A percentile compares a stretch with the other conserved stretches of the same genome.
Evolutionary conservation across 2,888 invertebrate genomes (phyloP).

Genomic region (Tachina lurida): DNA sequence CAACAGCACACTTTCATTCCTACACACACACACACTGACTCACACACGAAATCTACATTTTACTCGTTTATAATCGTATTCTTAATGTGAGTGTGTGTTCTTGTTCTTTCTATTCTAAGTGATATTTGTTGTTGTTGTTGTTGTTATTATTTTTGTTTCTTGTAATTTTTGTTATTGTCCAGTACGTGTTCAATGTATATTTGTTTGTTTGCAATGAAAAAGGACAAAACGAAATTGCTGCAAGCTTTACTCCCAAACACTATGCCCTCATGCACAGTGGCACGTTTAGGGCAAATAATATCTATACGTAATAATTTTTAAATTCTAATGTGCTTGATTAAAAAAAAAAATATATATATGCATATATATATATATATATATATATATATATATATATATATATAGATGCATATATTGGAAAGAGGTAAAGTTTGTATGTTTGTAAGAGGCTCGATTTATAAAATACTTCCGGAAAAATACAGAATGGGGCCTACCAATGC

Average conservation of each 20-base stretch:
- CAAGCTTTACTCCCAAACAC: constrained; percentile 11
- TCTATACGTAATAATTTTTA: no score
- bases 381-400: no score
- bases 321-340: no score
- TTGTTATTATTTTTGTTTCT: constrained; percentile 24
- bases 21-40: constrained; percentile 50
- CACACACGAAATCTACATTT: constrained; percentile 45
- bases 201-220: constrained; percentile 38
- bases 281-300: background rate
- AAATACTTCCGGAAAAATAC: no score
- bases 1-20: constrained; percentile 9
- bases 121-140: constrained; percentile 17
- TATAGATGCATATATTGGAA: no score
- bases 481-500: no score
- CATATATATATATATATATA: no score
- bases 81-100: constrained; percentile 2
- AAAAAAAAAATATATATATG: no score
- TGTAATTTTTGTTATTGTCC: constrained; percentile 63
- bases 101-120: constrained; percentile 36
- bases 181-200: constrained; percentile 67
- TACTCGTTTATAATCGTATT: constrained; percentile 21
- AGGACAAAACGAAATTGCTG: constrained; percentile 39
- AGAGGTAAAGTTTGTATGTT: no score
- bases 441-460: no score
- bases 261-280: constrained; percentile 15